Evolutionary conservation across 2,888 invertebrate species (phyloP).

Genomic region (Thecocarcelia acutangulata): DNA sequence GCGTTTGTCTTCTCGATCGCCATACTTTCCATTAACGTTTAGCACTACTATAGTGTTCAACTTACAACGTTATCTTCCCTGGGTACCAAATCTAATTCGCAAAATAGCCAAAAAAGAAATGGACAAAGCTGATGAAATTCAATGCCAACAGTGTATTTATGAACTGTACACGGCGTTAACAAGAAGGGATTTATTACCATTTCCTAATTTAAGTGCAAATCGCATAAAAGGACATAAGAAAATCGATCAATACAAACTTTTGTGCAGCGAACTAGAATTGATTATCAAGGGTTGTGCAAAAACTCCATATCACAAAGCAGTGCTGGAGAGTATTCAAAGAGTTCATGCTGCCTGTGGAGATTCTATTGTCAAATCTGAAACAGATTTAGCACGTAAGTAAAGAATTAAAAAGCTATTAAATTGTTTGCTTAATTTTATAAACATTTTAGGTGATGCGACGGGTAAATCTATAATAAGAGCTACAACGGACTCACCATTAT

Average conservation of each 20-base stretch:
- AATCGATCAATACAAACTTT: slow-evolving; percentile 94
- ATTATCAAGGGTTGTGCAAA: slow-evolving; percentile 90
- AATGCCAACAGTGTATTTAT: slow-evolving; percentile 92
- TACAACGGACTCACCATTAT: slow-evolving; percentile 92
- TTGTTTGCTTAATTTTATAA: neutral
- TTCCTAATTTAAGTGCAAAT: slow-evolving; percentile 85
- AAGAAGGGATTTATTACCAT: slow-evolving; percentile 90
- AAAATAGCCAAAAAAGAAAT: slow-evolving; percentile 91
- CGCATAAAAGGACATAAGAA: slow-evolving; percentile 84
- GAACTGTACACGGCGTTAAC: slow-evolving; percentile 90
- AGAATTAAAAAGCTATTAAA: neutral
- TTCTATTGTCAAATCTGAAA: slow-evolving; percentile 84
- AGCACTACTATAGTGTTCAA: slow-evolving; percentile 94
- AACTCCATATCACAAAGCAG: slow-evolving; percentile 89
- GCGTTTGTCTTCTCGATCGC: slow-evolving; percentile 89
- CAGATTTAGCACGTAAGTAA: slow-evolving; percentile 80
- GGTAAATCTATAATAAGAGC: slow-evolving; percentile 85
- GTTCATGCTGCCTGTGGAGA: slow-evolving; percentile 82
- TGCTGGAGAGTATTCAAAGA: slow-evolving; percentile 91
- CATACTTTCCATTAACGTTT: slow-evolving; percentile 94
- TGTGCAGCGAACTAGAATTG: slow-evolving; percentile 94
- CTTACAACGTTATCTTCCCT: slow-evolving; percentile 88
- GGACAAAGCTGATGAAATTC: slow-evolving; percentile 91
- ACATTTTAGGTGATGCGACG: slow-evolving; percentile 69
- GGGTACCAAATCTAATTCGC: slow-evolving; percentile 90